Evolutionary conservation across 2,888 invertebrate genomes (phyloP), one percentile per base, ranked within the genome.

Genomic region (Eupithecia vulgata): DNA sequence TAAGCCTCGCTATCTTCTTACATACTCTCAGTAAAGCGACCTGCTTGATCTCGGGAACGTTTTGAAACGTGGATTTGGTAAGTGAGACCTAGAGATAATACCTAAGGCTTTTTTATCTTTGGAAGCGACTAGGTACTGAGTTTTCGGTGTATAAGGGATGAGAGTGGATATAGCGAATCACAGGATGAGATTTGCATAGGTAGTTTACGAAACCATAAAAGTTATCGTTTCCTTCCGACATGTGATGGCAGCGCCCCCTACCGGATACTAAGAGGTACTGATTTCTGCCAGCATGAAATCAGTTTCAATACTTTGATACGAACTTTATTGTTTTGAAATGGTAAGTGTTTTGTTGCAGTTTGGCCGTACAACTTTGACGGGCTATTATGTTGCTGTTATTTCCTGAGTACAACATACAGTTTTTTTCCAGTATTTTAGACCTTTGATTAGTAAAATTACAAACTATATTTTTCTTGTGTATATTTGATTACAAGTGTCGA

Each of bases 1-100:
- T 62, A 34, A 52, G 67, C 59, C 71, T 37, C 34, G 34, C 42
- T 68, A 68, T 68, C 35, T 61, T 52, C 68, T 57, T 72, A 68
- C 72, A 57, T 64, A 67, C 45, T 72, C 64, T 52, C 40, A 7
- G 67, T 62, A 68, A 71, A 42, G 52, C 25, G 57, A 2, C 61
- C 21, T 34, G 34, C 34, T 61, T 61, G 61, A 61, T 61, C 61
- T 34, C 17, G 34, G 34, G 17, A 61, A 15, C 61, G 61, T 61
- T 57, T 57, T 57, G 57, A 57, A 4, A 34, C 15, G 34, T 34
- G 61, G 61, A 61, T 61, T 61, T 61, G 61, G 17, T 12, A 57
- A 57, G 25, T 25, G 57, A 57, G 57, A 57, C 10, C 25, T 21
- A 34, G 17, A 61, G 34, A 34, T 61, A 15, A 61, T 5, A 57